Base-by-base conservation (phyloP, 2,113 vertebrate genomes). In the Crotalus helleri region DNA sequence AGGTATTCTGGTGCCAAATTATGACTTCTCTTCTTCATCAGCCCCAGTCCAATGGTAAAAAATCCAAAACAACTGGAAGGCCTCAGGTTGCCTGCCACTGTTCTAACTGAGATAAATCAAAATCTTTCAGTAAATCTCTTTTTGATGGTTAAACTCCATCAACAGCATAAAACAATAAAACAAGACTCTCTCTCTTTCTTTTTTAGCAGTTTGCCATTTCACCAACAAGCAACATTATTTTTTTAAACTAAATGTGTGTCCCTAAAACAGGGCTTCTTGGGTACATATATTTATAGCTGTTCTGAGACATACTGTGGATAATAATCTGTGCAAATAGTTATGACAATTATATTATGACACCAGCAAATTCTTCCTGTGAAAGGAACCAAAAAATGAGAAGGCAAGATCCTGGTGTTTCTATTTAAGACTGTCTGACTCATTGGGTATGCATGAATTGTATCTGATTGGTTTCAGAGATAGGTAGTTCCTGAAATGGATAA, bases 401-500 rank as follows among this genome's bases (percentile, higher is more conserved):
- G 93, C 2, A 7, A 69, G 54, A 57, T 61, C 88, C 61, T 91
- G 74, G 55, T 81, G 0, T 6, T 9, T 59, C 39, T 61, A 44
- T 92, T 89, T 89, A 69, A 93, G 86, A 3, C 3, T 89, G 4
- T 88, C 85, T 94, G 87, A 33, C 19, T 92, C 58, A 74, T 59
- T 4, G 92, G 49, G 58, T 59, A 33, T 61, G 21, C 24, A 85
- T 94, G 33, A 29, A 81, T 55, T 10, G 39, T 95, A 89, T 49
- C 92, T 89, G 39, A 39, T 53, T 94, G 1, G 93, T 95, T 96
- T 95, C 94, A 53, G 33, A 95, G 39, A 81, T 88, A 92, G 95
- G 46, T 12, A 92, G 58, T 57, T 24, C 33, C 53, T 92, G 58
- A 24, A 88, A 61, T 44, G 87, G 9, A 90, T 93, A 64, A 85